Evolutionary conservation across 1,140 invertebrate species (phyloP), one percentile per base, ranked within the genome.

Genomic region (Pseudomyrmex cubaensis): DNA sequence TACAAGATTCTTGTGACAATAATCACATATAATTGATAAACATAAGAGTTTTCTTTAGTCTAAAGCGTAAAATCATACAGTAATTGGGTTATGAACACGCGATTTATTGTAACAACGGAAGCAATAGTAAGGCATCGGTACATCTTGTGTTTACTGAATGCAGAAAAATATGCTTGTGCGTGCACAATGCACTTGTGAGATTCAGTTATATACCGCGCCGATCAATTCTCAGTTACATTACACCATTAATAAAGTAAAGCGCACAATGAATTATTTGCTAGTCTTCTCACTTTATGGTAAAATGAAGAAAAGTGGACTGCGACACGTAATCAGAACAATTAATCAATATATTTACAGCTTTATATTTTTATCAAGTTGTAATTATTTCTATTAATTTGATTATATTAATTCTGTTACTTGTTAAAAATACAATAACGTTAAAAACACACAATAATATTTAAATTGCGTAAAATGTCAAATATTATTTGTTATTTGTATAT

Each of bases 61-160:
- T 13, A 10, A 69, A 78, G 64, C 52, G 75, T 57, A 78, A 70
- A 78, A 10, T 46, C 44, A 57, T 25, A 12, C 44, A 56, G 10
- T 66, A 67, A 56, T 15, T 7, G 35, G 62, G 20, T 15, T 20
- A 67, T 46, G 44, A 2, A 12, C 35, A 69, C 10, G 44, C 20
- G 35, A 78, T 48, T 70, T 78, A 78, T 57, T 44, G 25, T 46
- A 69, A 69, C 44, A 78, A 78, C 20, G 75, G 17, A 3, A 78
- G 3, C 69, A 69, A 78, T 69, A 78, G 75, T 78, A 78, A 78
- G 75, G 64, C 63, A 78, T 78, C 75, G 64, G 75, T 78, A 78
- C 75, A 78, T 78, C 75, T 78, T 78, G 17, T 67, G 35, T 78
- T 78, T 78, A 69, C 50, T 78, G 63, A 69, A 57, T 57, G 64